phyloP scores from a whole-genome alignment of 2,797 vertebrate genomes.

The Huso huso region DNA sequence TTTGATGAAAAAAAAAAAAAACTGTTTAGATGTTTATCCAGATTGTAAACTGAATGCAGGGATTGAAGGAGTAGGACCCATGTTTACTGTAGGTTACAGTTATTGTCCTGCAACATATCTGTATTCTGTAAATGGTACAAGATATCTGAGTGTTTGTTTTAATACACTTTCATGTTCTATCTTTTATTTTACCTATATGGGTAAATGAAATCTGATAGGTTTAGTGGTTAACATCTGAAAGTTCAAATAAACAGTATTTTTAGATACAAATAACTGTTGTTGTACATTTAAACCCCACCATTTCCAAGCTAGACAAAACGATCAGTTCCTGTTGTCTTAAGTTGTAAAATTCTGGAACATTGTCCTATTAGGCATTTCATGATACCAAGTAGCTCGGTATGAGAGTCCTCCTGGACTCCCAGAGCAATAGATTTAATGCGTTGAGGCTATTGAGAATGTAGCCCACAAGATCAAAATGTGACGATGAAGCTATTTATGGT shows the following conservation, averaged over 20 bases:
- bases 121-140: conserved; percentile 11
- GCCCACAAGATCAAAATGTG: too few relatives aligned
- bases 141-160: conserved; percentile 14
- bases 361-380: too few relatives aligned
- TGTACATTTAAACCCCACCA: conserved; percentile 12
- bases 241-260: conserved; percentile 34
- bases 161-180: neutral
- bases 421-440: too few relatives aligned
- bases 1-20: conserved; percentile 12
- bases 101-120: conserved; percentile 15
- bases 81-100: conserved; percentile 16
- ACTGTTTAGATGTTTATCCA: conserved; percentile 13
- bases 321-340: too few relatives aligned
- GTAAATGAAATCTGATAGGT: conserved; percentile 16
- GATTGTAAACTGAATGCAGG: conserved; percentile 25
- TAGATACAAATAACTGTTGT: conserved; percentile 21
- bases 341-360: too few relatives aligned
- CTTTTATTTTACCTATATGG: conserved; percentile 24
- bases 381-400: too few relatives aligned
- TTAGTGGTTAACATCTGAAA: conserved; percentile 23
- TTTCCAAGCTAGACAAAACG: too few relatives aligned
- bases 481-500: too few relatives aligned
- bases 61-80: conserved; percentile 21
- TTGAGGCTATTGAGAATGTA: too few relatives aligned
- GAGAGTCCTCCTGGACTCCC: too few relatives aligned